phyloP scores from a whole-genome alignment of 2,888 invertebrate genomes.

The Holacanthella duospinosa region DNA sequence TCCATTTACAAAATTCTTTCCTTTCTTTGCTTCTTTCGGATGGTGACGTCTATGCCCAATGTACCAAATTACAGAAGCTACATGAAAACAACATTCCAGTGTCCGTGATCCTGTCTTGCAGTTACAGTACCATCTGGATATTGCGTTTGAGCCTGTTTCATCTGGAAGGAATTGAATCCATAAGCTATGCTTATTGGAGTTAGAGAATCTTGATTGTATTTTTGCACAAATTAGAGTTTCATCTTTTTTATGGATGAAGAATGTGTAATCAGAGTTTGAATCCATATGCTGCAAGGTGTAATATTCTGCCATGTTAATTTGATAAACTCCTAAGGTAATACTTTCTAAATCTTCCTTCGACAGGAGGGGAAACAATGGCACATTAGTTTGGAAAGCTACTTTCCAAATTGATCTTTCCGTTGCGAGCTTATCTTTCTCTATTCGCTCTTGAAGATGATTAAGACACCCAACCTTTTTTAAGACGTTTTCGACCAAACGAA shows the following conservation, averaged over 20 bases:
- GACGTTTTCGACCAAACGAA: background rate
- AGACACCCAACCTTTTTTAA: background rate
- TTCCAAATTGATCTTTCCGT: background rate
- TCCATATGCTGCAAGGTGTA: too few species aligned
- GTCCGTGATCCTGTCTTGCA: conserved; percentile 8
- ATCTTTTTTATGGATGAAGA: too few species aligned
- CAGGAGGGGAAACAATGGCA: background rate
- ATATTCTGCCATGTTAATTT: background rate
- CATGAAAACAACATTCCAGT: conserved; percentile 7
- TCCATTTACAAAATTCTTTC: too few species aligned
- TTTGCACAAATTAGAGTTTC: background rate
- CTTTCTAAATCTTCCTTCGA: background rate
- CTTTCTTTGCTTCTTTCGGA: too few species aligned
- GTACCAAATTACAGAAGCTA: conserved; percentile 1
- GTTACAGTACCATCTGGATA: conserved; percentile 9
- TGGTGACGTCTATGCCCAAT: background rate
- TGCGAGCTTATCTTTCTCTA: background rate
- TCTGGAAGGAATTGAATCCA: conserved; percentile 2
- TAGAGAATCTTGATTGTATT: conserved; percentile 5
- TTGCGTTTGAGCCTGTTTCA: too few species aligned
- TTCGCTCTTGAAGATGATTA: background rate
- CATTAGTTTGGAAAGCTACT: background rate
- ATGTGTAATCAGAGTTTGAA: background rate
- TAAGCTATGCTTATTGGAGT: too few species aligned
- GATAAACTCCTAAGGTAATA: background rate